Conservation (phyloP, 2,113 vertebrate genomes). For the Daboia siamensis region DNA sequence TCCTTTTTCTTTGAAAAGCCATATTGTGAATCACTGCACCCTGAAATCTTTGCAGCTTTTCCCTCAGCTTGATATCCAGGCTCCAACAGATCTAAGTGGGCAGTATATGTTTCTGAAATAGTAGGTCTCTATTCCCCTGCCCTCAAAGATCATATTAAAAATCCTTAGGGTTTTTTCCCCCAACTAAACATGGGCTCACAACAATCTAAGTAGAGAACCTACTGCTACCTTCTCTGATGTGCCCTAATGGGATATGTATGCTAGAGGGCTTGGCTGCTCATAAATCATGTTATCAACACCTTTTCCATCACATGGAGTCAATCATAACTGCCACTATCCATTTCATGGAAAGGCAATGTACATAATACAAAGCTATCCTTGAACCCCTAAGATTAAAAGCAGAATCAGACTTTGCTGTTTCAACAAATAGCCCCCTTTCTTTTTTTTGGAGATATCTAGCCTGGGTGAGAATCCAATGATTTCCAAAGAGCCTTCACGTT, state of each 20-base stretch:
- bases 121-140: constrained; percentile 3
- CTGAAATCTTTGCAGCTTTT: constrained; percentile 18
- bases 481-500: background rate
- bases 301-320: constrained; percentile 56
- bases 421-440: background rate
- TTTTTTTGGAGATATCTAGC: background rate
- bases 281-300: constrained; percentile 63
- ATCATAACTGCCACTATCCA: constrained; percentile 45
- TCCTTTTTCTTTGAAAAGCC: constrained; percentile 37
- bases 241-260: constrained; percentile 47
- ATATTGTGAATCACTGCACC: constrained; percentile 11
- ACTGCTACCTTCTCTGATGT: constrained; percentile 28
- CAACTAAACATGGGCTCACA: constrained; percentile 32
- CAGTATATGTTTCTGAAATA: constrained; percentile 11
- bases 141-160: constrained; percentile 16
- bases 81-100: constrained; percentile 26
- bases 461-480: background rate
- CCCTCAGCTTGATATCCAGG: background rate
- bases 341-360: constrained; percentile 42
- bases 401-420: constrained; percentile 30
- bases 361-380: constrained; percentile 23
- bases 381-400: constrained; percentile 31
- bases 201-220: constrained; percentile 31
- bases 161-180: constrained; percentile 31
- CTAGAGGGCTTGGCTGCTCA: constrained; percentile 13